Evolutionary conservation across 2,797 vertebrate species (phyloP), one percentile per base, ranked within the genome.

Genomic region (Brachymystax lenok): DNA sequence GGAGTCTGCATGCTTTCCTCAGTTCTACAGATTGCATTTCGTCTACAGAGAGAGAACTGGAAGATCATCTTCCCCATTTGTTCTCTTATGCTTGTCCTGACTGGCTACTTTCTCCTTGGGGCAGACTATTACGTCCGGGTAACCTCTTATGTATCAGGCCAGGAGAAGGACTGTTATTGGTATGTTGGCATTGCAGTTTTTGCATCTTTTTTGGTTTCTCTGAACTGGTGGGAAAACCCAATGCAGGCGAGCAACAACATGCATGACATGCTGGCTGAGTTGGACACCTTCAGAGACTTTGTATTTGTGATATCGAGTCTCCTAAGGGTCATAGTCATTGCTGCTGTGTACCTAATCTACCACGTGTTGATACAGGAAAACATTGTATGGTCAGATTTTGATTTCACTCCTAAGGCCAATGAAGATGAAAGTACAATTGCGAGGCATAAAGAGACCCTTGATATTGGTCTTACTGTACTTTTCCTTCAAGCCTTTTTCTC

Each of bases 161-260:
- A 90, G 71, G 14, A 7, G 0, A 0, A 0, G 0, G 35, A 84
- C 19, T 82, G 80, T 51, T 94, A 68, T 19, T 0, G 77, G 0
- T 94, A 88, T 19, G 63, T 95, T 28, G 93, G 16, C 33, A 4
- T 94, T 46, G 93, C 91, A n/a, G 89, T 95, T 71, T 75, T 94
- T 5, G 81, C 90, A 7, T 93, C 93, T 1, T 5, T 95, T 8
- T 85, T 95, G 0, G 69, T 95, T 50, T 95, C 95, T 1, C 30
- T 95, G 17, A 95, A 93, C 80, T 95, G 95, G 95, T 95, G 95
- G 94, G 95, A 95, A 88, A 95, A 95, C 78, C 85, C 92, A 17
- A 28, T 94, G 30, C 94, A 93, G 85, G 93, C 93, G 28, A 89
- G 90, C 33, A 92, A 89, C 78, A 81, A 64, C 17, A 85, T 93